These are phyloP conservation scores for Drosophila ezoana DNA, from an alignment of 2,888 invertebrate species.

Conservation along the genomic window DNA sequence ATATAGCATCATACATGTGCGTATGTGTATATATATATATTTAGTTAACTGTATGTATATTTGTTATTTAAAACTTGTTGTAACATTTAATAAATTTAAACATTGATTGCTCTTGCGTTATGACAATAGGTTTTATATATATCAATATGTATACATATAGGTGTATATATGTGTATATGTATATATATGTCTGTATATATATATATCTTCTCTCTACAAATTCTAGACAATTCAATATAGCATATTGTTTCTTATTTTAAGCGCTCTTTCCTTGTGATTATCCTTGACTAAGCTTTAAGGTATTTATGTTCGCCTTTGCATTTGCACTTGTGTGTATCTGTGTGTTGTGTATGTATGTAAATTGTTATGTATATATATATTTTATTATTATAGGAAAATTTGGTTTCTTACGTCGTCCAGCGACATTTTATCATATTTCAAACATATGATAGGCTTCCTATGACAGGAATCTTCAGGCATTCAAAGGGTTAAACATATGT, in stretches of 20 bases:
- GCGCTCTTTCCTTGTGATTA: conserved; percentile 53
- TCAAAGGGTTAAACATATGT: conserved; percentile 10
- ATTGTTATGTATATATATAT: conserved; percentile 4
- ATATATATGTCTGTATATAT: conserved; percentile 35
- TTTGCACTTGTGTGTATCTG: conserved; percentile 1
- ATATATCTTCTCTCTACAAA: conserved; percentile 12
- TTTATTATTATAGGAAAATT: background rate
- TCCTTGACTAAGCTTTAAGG: conserved; percentile 38
- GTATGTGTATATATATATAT: conserved; percentile 15
- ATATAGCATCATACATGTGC: conserved; percentile 13
- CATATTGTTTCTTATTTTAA: conserved; percentile 25
- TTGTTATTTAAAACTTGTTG: conserved; percentile 53
- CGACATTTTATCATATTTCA: conserved; percentile 64
- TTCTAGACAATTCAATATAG: conserved; percentile 23
- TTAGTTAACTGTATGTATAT: conserved; percentile 28
- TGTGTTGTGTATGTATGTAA: conserved; percentile 1
- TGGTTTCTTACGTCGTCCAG: conserved; percentile 69
- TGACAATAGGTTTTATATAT: conserved; percentile 62
- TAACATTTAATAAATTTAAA: conserved; percentile 74
- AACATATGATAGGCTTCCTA: conserved; percentile 24
- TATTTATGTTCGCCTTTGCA: conserved; percentile 30
- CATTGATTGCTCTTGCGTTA: conserved; percentile 78
- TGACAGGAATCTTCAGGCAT: conserved; percentile 7
- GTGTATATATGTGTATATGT: conserved; percentile 51
- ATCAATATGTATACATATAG: conserved; percentile 12